Evolutionary conservation across 1,140 invertebrate species (phyloP).

Genomic region (Parasteatoda tepidariorum): DNA sequence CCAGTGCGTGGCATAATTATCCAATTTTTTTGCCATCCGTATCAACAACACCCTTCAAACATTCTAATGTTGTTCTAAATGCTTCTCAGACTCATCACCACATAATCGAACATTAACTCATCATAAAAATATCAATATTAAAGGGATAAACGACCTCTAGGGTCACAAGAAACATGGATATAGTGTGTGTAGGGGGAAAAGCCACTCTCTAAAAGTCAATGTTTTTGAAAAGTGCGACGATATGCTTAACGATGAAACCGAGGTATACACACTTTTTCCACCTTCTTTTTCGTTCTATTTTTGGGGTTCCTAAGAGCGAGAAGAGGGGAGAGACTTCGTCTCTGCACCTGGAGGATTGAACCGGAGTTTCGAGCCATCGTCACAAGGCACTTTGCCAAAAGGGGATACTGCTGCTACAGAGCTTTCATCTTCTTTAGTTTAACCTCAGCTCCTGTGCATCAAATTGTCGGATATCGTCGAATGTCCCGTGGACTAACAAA

Average conservation of each 20-base stretch:
- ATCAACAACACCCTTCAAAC: no score
- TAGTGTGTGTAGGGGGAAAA: not conserved
- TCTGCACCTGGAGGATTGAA: not conserved
- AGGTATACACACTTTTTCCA: not conserved
- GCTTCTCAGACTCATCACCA: not conserved
- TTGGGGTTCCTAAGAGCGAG: not conserved
- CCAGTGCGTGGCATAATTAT: no score
- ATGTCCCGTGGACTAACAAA: not conserved
- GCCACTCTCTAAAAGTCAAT: not conserved
- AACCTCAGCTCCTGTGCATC: constrained; percentile 18
- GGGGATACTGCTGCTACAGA: constrained; percentile 6
- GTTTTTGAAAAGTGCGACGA: not conserved
- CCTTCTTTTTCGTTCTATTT: not conserved
- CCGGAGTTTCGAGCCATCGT: constrained; percentile 27
- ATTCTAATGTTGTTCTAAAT: no score
- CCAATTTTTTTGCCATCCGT: no score
- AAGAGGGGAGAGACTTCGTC: not conserved
- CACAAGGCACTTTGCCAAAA: constrained; percentile 22
- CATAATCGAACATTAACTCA: not conserved
- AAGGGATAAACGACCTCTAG: not conserved
- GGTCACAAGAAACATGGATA: not conserved
- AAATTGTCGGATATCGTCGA: not conserved
- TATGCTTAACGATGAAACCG: not conserved
- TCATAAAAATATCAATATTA: not conserved
- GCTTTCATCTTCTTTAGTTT: constrained; percentile 23